Evolutionary conservation across 2,888 invertebrate genomes (phyloP).

Genomic region (Caenorhabditis sp.): DNA sequence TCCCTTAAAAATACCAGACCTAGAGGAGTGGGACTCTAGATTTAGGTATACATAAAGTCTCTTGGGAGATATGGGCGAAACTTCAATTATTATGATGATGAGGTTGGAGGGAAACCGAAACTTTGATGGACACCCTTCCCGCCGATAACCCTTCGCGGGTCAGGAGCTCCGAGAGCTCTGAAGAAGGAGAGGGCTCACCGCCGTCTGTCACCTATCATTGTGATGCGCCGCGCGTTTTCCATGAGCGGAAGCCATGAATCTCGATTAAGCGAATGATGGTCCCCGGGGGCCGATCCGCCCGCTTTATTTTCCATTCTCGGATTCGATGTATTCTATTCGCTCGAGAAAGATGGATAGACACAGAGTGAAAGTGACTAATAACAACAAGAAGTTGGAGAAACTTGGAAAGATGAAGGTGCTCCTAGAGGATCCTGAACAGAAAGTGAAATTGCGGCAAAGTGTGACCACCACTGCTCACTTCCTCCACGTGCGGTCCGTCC

Average conservation of each 20-base stretch:
- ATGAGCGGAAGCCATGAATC: conserved; percentile 54
- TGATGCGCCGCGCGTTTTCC: conserved; percentile 29
- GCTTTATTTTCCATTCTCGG: conserved; percentile 25
- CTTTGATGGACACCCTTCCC: conserved; percentile 43
- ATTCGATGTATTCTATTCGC: conserved; percentile 35
- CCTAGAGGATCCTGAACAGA: no score
- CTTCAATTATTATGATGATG: conserved; percentile 34
- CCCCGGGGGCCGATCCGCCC: conserved; percentile 41
- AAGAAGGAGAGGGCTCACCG: no score
- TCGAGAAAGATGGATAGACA: no score
- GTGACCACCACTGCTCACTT: no score
- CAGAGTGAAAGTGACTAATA: not conserved
- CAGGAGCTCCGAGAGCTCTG: conserved; percentile 1
- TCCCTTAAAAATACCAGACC: no score
- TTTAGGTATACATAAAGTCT: no score
- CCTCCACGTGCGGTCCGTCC: no score
- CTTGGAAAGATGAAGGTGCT: not conserved
- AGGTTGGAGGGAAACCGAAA: not conserved
- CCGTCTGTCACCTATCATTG: conserved; percentile 54
- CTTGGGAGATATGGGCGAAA: not conserved
- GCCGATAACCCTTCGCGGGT: conserved; percentile 30
- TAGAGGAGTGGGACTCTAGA: no score
- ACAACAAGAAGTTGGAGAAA: conserved; percentile 5
- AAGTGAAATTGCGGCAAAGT: no score
- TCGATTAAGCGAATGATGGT: conserved; percentile 44